Evolutionary conservation across 2,888 invertebrate genomes (phyloP).

Genomic region (Stramonita haemastoma): DNA sequence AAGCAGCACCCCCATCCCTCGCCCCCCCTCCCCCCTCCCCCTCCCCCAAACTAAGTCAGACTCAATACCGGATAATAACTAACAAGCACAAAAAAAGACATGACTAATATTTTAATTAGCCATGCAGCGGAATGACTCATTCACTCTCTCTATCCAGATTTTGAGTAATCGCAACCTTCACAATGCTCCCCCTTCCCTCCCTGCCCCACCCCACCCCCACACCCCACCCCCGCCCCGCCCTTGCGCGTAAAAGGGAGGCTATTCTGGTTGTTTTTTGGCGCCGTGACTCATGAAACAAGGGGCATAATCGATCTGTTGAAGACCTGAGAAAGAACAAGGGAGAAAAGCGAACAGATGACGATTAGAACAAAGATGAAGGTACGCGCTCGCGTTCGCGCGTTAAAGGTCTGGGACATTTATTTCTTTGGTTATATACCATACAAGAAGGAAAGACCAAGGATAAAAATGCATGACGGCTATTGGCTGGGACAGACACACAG

Average conservation of each 20-base stretch:
- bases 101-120: conserved; percentile 45
- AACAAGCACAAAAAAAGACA: not conserved
- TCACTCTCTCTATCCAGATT: conserved; percentile 42
- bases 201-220: not conserved
- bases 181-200: not conserved
- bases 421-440: no score
- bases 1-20: no score
- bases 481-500: no score
- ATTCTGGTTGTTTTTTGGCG: conserved; percentile 30
- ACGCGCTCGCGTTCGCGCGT: no score
- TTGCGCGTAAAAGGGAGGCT: conserved; percentile 8
- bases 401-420: no score
- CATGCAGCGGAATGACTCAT: conserved; percentile 44
- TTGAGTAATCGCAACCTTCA: conserved; percentile 28
- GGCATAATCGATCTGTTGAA: conserved; percentile 7
- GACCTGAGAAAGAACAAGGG: not conserved
- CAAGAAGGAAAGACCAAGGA: no score
- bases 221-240: not conserved
- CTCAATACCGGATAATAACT: not conserved
- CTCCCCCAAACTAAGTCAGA: no score
- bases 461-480: no score
- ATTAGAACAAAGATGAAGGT: no score
- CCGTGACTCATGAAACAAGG: conserved; percentile 40
- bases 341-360: no score
- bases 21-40: no score